Conservation (phyloP, 2,888 invertebrate species). For the Acanthosepion lycidas region DNA sequence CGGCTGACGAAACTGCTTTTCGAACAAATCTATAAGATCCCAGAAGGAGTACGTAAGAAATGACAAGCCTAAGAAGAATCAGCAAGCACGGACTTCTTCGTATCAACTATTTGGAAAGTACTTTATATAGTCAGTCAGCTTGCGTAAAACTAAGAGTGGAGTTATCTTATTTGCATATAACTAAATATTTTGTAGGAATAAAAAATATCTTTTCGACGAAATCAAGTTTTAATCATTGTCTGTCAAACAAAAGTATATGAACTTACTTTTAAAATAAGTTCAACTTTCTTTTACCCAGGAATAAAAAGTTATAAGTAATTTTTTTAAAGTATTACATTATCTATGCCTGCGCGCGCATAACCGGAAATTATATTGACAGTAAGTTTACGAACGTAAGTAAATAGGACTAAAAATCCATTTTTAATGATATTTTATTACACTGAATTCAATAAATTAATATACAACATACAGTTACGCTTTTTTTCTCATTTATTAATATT, state of each 20-base stretch:
- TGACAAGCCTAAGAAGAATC: conserved; percentile 33
- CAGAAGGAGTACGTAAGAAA: not conserved
- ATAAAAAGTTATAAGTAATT: not conserved
- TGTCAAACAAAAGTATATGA: not conserved
- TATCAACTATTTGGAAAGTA: fast-evolving
- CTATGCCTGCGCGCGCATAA: not conserved
- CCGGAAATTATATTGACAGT: not conserved
- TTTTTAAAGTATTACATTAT: not conserved
- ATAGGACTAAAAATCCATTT: no score
- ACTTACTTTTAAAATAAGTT: not conserved
- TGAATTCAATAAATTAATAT: no score
- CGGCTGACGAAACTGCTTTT: not conserved
- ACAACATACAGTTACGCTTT: no score
- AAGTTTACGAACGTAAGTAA: no score
- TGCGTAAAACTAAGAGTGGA: not conserved
- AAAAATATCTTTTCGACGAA: not conserved
- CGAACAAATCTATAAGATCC: not conserved
- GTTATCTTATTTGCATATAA: not conserved
- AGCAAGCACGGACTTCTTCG: not conserved
- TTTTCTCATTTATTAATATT: no score
- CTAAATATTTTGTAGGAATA: not conserved
- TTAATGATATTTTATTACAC: no score
- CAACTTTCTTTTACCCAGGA: not conserved
- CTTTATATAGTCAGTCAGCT: not conserved
- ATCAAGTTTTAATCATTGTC: not conserved